phyloP scores from a whole-genome alignment of 1,140 invertebrate genomes.

The Homarus americanus region DNA sequence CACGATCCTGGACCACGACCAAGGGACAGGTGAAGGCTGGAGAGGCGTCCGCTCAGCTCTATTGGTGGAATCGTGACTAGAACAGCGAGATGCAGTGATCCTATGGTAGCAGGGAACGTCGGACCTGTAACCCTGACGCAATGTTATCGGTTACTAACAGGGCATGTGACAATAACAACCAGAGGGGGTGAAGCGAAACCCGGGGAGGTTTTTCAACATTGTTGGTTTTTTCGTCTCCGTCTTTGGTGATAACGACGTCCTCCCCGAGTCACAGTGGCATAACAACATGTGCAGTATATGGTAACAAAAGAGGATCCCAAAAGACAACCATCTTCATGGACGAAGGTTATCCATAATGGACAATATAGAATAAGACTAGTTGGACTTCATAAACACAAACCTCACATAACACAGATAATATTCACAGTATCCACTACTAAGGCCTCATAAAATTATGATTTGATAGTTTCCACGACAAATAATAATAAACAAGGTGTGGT shows the following conservation, averaged over 20 bases:
- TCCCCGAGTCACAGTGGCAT: neutral
- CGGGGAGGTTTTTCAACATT: neutral
- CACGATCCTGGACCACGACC: too few relatives aligned
- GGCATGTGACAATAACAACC: too few relatives aligned
- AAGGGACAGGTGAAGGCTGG: too few relatives aligned
- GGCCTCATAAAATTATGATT: constrained; percentile 7
- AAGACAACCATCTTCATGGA: neutral
- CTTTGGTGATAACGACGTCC: neutral
- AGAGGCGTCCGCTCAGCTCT: too few relatives aligned
- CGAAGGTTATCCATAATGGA: neutral
- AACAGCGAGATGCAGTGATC: too few relatives aligned
- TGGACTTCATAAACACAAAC: neutral
- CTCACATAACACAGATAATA: neutral
- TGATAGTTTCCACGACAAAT: neutral
- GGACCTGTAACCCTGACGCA: too few relatives aligned
- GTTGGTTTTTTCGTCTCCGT: neutral
- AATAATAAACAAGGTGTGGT: neutral
- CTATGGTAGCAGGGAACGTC: too few relatives aligned
- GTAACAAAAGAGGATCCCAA: neutral
- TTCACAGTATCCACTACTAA: constrained; percentile 3
- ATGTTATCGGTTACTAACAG: too few relatives aligned
- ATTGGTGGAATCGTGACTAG: too few relatives aligned
- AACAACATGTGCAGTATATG: neutral
- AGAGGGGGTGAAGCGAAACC: too few relatives aligned
- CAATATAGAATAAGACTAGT: neutral